Conservation (phyloP, 2,113 vertebrate species). For the Geothlypis trichas region DNA sequence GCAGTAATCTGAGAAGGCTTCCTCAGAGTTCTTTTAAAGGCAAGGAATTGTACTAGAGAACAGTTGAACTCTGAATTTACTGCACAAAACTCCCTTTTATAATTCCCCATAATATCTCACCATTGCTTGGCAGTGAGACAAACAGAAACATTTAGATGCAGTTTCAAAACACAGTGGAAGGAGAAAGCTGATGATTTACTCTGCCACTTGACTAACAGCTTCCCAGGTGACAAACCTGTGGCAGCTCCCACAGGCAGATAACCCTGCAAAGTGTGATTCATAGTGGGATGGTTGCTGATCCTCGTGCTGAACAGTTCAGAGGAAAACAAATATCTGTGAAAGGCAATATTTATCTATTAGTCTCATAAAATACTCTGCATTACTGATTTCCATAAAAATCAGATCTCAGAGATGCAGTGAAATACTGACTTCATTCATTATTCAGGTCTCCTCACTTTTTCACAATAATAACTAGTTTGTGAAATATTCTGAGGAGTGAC, state of each 20-base stretch:
- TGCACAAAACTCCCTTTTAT: neutral
- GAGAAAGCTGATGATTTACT: neutral
- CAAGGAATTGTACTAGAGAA: neutral
- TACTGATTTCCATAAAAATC: neutral
- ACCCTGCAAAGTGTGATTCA: neutral
- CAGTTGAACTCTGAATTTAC: neutral
- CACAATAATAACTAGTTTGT: neutral
- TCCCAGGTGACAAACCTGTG: neutral
- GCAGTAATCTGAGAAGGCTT: neutral
- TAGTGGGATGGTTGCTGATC: neutral
- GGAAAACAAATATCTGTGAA: neutral
- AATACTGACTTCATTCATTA: conserved; percentile 5
- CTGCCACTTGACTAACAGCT: neutral
- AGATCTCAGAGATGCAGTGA: neutral
- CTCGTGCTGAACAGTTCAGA: neutral
- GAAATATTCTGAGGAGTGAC: neutral
- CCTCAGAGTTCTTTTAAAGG: neutral
- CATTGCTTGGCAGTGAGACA: neutral
- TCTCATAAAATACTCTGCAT: neutral
- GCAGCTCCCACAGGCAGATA: neutral
- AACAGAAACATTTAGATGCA: neutral
- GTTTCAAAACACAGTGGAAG: neutral
- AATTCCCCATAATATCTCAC: neutral
- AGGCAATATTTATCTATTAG: neutral
- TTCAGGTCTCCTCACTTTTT: neutral